Evolutionary conservation across 2,113 vertebrate genomes (phyloP).

Genomic region (Natator depressus): DNA sequence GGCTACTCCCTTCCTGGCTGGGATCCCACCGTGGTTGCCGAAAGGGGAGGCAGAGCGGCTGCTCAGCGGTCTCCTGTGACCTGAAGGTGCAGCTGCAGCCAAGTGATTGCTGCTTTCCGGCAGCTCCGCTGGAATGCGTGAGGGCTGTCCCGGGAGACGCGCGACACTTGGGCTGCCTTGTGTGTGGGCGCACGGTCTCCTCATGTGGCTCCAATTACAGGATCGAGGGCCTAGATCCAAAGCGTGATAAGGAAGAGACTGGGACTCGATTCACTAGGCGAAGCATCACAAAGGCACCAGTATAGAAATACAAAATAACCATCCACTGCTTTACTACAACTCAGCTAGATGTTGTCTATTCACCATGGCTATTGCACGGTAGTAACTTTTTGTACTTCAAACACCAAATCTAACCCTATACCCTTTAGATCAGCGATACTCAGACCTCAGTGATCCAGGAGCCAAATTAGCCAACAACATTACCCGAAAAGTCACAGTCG

Average conservation of each 20-base stretch:
- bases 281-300: not conserved
- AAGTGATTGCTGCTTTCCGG: fast-evolving
- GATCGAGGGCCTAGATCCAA: not conserved
- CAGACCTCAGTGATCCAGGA: not conserved
- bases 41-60: not conserved
- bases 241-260: not conserved
- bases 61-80: fast-evolving
- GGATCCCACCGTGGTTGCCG: fast-evolving
- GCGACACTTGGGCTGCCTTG: not conserved
- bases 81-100: not conserved
- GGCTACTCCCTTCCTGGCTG: not conserved
- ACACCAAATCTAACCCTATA: conserved; percentile 30
- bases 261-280: not conserved
- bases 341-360: fast-evolving
- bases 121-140: not conserved
- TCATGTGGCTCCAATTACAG: not conserved
- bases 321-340: fast-evolving
- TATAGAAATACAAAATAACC: not conserved
- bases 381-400: conserved; percentile 34
- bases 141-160: not conserved
- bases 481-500: not conserved
- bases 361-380: not conserved
- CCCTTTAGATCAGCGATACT: conserved; percentile 16
- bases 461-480: not conserved
- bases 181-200: not conserved